These are phyloP conservation scores for Bombylius discolor DNA, from an alignment of 2,888 invertebrate species.

Conservation along the genomic window DNA sequence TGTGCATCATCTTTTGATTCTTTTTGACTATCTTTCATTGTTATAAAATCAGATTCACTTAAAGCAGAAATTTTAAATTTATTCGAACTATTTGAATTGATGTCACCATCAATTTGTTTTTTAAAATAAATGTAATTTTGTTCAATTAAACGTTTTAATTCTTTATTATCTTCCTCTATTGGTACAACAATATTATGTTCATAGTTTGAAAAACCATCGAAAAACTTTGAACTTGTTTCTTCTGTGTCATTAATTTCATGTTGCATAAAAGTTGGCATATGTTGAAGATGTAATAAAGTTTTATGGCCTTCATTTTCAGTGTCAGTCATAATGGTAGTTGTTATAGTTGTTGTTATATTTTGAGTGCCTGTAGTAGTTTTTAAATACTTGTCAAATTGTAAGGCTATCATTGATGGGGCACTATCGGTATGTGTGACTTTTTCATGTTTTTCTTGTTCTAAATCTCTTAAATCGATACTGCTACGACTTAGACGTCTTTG, in stretches of 20 bases:
- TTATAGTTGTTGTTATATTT: conserved; percentile 4
- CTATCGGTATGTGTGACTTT: conserved; percentile 37
- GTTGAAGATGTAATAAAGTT: conserved; percentile 3
- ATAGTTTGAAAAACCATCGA: background rate
- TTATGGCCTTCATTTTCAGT: background rate
- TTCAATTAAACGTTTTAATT: conserved; percentile 35
- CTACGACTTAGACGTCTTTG: conserved; percentile 36
- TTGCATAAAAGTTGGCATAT: conserved; percentile 4
- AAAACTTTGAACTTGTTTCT: background rate
- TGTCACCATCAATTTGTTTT: conserved; percentile 21
- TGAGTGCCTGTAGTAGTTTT: conserved; percentile 11
- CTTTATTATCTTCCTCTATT: conserved; percentile 35
- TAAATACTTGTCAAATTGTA: conserved; percentile 27
- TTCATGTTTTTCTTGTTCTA: conserved; percentile 36
- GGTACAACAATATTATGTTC: conserved; percentile 21
- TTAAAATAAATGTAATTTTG: conserved; percentile 35
- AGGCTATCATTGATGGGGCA: conserved; percentile 36
- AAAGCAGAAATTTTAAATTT: conserved; percentile 24
- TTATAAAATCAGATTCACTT: conserved; percentile 34
- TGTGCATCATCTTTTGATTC: background rate
- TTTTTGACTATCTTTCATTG: conserved; percentile 21
- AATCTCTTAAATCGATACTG: conserved; percentile 36
- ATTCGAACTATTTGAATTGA: conserved; percentile 7
- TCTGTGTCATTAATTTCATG: background rate
- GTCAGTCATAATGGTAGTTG: conserved; percentile 10